Evolutionary conservation across 2,888 invertebrate species (phyloP).

Genomic region (Holacanthella duospinosa): DNA sequence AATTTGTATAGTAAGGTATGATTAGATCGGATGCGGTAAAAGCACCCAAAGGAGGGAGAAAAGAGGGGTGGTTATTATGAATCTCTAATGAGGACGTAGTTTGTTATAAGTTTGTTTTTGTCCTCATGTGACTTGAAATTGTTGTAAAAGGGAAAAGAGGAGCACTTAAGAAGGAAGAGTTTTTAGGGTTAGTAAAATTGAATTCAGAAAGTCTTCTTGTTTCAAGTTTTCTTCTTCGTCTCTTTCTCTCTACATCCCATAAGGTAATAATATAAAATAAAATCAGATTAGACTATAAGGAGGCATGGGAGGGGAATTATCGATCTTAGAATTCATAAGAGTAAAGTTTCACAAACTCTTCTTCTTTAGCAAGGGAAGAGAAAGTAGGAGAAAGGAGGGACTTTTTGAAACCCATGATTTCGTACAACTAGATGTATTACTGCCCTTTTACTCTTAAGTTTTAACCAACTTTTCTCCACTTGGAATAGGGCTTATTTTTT

Average conservation of each 20-base stretch:
- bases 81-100: background rate
- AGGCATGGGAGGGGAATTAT: background rate
- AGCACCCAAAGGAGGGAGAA: background rate
- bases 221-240: background rate
- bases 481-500: constrained; percentile 20
- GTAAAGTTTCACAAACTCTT: no score
- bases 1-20: background rate
- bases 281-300: background rate
- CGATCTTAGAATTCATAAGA: background rate
- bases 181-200: background rate
- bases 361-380: background rate
- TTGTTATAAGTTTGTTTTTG: background rate
- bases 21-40: background rate
- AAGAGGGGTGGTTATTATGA: background rate
- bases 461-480: no score
- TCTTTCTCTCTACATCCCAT: no score
- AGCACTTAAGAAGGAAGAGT: background rate
- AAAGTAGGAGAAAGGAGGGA: background rate
- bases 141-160: no score
- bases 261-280: background rate
- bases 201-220: background rate
- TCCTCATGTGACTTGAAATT: no score
- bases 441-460: no score
- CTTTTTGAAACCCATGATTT: no score
- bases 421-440: no score